Base-by-base conservation (phyloP, 2,113 vertebrate species). In the Leucopternis melanops region DNA sequence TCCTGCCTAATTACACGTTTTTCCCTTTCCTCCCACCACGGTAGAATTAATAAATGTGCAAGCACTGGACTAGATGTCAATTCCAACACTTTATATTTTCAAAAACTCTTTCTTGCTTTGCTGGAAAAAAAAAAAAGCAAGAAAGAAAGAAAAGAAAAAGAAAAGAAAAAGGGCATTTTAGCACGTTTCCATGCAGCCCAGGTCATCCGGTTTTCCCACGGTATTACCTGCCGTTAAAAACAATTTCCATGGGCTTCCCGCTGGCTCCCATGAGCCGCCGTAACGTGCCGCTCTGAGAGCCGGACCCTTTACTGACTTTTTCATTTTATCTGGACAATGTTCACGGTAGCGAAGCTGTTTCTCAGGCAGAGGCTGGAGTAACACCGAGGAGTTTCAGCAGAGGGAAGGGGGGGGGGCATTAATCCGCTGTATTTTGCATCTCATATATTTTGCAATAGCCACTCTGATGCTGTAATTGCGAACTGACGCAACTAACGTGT, bases 131-230 rank as follows among this genome's bases (percentile, higher is more conserved):
- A 26, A n/a, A 12, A 49, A 49, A 23, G 47, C 12, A 38, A 17
- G 8, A 5, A 19, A 22, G 52, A 55, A 8, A 23, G 14, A 32
- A 5, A 44, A 67, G 19, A 61, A 67, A 66, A 32, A 2, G 12
- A 19, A 8, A 42, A 57, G 6, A 25, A 71, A 52, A 18, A 5
- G 36, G 36, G n/a, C 63, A 74, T 86, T 96, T 95, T 78, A 90
- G 45, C 85, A 67, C 67, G 47, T 81, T 93, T 92, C 80, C 55
- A 90, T 58, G 75, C 59, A 94, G 82, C 15, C 32, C 80, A 83
- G 80, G 80, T 92, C 94, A 92, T 94, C 92, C 95, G 82, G 95
- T 93, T 96, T 97, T 95, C 96, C 95, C 96, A 96, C 93, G 92
- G 67, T 55, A 18, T 86, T 95, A 90, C 95, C 95, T 96, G 95